Conservation (phyloP, 2,797 vertebrate genomes). For the Danio jaintianensis region DNA sequence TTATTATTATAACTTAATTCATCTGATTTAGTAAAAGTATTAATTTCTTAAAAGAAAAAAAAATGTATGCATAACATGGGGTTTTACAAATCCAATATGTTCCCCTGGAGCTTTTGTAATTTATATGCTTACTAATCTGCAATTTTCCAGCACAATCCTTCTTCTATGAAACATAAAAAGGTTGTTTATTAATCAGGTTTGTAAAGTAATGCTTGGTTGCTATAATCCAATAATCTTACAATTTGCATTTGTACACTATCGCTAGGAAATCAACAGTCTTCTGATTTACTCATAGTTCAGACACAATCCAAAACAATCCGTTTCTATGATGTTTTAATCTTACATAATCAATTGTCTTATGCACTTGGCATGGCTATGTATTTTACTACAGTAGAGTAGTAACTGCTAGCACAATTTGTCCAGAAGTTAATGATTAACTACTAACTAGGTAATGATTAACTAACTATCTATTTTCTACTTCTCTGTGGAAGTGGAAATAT, state of each 20-base stretch:
- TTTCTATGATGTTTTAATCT: slow-evolving; percentile 7
- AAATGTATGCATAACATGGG: background rate
- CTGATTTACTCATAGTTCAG: background rate
- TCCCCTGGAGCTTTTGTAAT: background rate
- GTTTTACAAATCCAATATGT: background rate
- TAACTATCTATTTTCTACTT: slow-evolving; percentile 2
- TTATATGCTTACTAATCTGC: background rate
- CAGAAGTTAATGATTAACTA: too few species aligned
- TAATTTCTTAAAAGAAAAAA: background rate
- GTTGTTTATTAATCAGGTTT: background rate
- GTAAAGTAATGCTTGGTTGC: background rate
- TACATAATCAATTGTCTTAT: background rate
- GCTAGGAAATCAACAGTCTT: background rate
- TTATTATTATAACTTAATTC: background rate
- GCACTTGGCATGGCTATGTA: background rate
- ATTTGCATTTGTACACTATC: background rate
- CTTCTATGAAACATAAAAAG: background rate
- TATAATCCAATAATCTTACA: background rate
- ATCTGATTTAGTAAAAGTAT: background rate
- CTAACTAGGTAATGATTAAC: slow-evolving; percentile 19
- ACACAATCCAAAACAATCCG: background rate
- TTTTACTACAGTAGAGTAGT: slow-evolving; percentile 1
- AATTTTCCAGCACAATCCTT: background rate
- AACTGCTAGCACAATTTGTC: background rate
- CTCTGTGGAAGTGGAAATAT: background rate